phyloP scores from a whole-genome alignment of 2,888 invertebrate genomes.

The Leucoma salicis region DNA sequence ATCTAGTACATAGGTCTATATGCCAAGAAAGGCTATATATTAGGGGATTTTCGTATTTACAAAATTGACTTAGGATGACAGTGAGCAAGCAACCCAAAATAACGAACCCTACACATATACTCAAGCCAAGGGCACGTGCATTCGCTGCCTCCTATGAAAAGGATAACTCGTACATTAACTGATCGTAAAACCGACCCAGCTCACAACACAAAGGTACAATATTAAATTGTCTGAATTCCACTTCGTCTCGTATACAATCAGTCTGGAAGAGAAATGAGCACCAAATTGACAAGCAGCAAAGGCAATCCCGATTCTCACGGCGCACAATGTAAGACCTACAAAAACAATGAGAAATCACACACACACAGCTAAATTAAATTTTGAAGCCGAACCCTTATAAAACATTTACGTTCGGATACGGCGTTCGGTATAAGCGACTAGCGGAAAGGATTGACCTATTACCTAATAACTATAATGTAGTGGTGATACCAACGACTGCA shows the following conservation, averaged over 20 bases:
- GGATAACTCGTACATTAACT: background rate
- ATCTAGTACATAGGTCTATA: too few relatives aligned
- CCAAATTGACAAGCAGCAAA: slow-evolving; percentile 16
- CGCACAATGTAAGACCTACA: slow-evolving; percentile 40
- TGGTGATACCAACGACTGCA: too few relatives aligned
- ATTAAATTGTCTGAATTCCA: slow-evolving; percentile 17
- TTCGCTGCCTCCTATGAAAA: too few relatives aligned
- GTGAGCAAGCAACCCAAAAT: too few relatives aligned
- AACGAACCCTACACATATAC: too few relatives aligned
- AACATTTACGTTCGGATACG: slow-evolving; percentile 46
- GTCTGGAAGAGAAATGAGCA: slow-evolving; percentile 11
- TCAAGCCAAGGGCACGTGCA: too few relatives aligned
- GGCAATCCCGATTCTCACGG: slow-evolving; percentile 3
- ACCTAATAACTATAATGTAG: too few relatives aligned
- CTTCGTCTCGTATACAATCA: slow-evolving; percentile 8
- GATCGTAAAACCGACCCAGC: background rate
- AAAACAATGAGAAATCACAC: slow-evolving; percentile 53
- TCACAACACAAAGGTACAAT: slow-evolving; percentile 9
- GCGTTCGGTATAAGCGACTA: slow-evolving; percentile 10
- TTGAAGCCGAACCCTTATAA: slow-evolving; percentile 62
- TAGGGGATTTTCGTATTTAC: too few relatives aligned
- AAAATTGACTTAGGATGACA: too few relatives aligned
- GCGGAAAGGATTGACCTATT: slow-evolving; percentile 2
- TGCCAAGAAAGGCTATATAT: too few relatives aligned
- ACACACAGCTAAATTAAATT: slow-evolving; percentile 59